Evolutionary conservation across 1,140 invertebrate genomes (phyloP), one percentile per base, ranked within the genome.

Genomic region (Drosophila subobscura): DNA sequence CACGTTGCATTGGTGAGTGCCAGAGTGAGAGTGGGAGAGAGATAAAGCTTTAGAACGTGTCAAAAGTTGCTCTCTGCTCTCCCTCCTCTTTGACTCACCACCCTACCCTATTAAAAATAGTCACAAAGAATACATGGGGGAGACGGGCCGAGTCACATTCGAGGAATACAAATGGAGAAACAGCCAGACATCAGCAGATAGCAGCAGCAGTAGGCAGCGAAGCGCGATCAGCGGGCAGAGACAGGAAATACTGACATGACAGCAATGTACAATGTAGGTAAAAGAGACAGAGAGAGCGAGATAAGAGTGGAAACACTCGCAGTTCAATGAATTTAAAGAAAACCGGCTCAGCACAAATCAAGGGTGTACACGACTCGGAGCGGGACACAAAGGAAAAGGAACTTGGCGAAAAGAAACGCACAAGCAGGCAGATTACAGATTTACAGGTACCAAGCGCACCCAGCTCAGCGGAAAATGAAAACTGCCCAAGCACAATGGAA

Each of bases 291-390:
- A 56, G 60, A 68, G 42, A 10, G 20, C 22, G 25, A 56, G 63
- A 70, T 70, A 70, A 56, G 51, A 54, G 25, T 20, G 25, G 47
- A 67, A 40, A 25, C 41, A 68, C 64, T 40, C 44, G n/a, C 20
- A 22, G 46, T 56, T 61, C 42, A 68, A 68, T 47, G 25, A 56
- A 42, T 68, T 50, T 41, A 44, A 20, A 55, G 10, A 37, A 68
- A 70, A 68, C 66, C 64, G 66, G 66, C 64, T 68, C 44, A 56
- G 41, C 47, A 53, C 22, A 67, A 67, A 45, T 53, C 64, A 46
- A 29, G 41, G 49, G 49, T 54, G 40, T 41, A 37, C 22, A 45
- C 25, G 25, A 37, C 5, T 45, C 23, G 5, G 10, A 45, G 10
- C 22, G 50, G 22, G 33, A 55, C 25, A 65, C 41, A 8, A 33